A percentile compares a stretch with the other conserved stretches of the same genome.
Evolutionary conservation across 64 coral and sea anemone species (phyloP).

Genomic region (Stichodactyla helianthus): DNA sequence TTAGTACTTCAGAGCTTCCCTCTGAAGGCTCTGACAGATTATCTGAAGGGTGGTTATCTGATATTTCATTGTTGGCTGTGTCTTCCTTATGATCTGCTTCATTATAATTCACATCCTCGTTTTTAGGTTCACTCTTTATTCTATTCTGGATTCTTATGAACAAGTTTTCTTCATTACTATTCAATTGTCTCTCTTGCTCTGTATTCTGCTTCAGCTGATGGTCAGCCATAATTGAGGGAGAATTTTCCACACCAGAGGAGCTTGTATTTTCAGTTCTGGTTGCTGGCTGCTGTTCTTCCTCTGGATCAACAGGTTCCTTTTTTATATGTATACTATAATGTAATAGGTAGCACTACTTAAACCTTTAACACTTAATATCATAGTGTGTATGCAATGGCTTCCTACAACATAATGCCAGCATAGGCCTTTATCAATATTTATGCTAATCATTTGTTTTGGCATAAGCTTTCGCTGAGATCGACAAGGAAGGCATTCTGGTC

Average conservation of each 20-base stretch:
- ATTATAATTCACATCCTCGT: not conserved
- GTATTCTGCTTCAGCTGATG: not conserved
- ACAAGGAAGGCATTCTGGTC: no score
- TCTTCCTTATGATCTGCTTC: not conserved
- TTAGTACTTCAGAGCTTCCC: not conserved
- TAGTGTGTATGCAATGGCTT: no score
- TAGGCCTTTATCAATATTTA: no score
- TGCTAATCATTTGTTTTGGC: no score
- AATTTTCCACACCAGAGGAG: not conserved
- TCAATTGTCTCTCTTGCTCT: not conserved
- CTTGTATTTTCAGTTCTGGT: not conserved
- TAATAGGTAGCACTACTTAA: not conserved
- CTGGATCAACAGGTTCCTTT: not conserved
- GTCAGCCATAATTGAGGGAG: not conserved
- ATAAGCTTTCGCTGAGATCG: no score
- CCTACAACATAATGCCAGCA: no score
- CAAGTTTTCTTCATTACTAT: not conserved
- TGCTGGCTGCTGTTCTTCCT: not conserved
- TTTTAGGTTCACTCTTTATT: not conserved
- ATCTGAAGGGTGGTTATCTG: not conserved
- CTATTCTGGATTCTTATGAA: not conserved
- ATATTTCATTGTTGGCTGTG: not conserved
- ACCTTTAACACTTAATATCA: no score
- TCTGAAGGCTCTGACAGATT: slow-evolving; percentile 4
- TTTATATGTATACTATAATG: not conserved